These are phyloP conservation scores for Cavia aperea DNA, from an alignment of 2,113 vertebrate genomes.

Conservation along the genomic window DNA sequence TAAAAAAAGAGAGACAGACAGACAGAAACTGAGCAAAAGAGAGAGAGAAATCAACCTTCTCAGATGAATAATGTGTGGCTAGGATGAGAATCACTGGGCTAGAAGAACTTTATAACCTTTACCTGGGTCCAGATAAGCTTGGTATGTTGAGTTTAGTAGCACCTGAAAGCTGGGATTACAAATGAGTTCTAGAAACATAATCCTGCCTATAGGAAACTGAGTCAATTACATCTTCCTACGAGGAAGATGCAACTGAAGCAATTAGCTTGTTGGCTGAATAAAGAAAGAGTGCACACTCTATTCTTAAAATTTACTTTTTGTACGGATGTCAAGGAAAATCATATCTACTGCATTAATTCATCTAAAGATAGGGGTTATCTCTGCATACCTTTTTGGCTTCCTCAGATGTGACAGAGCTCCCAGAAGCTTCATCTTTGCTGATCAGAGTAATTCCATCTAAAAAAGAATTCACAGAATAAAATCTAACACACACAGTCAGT, in stretches of 20 bases:
- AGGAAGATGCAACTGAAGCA: background rate
- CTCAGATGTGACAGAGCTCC: conserved; percentile 81
- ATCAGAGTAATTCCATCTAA: conserved; percentile 90
- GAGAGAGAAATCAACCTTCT: background rate
- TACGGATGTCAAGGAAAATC: conserved; percentile 40
- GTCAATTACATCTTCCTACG: background rate
- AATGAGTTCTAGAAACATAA: background rate
- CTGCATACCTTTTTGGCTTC: conserved; percentile 86
- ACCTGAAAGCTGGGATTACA: background rate
- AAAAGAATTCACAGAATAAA: conserved; percentile 64
- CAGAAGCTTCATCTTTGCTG: conserved; percentile 85
- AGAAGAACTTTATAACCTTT: background rate
- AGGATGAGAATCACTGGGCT: background rate
- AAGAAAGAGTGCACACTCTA: background rate
- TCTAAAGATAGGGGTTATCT: background rate
- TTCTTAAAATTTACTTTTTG: conserved; percentile 23
- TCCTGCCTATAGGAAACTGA: background rate
- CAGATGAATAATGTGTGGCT: background rate
- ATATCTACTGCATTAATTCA: background rate
- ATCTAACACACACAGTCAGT: conserved; percentile 33
- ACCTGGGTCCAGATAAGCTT: background rate
- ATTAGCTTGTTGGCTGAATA: background rate
- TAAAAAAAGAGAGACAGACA: background rate
- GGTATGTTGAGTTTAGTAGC: background rate
- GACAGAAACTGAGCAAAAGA: too few species aligned